Conservation (phyloP, 2,888 invertebrate genomes). For the Drosophila buzzatii region DNA sequence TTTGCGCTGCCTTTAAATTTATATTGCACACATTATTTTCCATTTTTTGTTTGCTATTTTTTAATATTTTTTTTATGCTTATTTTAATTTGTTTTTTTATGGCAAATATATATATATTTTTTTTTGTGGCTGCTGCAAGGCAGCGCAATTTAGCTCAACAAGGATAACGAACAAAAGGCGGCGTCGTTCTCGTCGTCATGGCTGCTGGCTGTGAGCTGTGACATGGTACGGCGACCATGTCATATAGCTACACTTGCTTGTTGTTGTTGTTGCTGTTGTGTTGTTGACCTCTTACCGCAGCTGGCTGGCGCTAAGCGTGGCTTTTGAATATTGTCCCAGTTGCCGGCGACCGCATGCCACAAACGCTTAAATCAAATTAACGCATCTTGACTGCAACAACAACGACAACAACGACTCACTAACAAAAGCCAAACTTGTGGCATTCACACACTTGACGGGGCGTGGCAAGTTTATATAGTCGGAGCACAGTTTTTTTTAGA, state of each 20-base stretch:
- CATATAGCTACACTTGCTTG: constrained; percentile 36
- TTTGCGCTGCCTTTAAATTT: constrained; percentile 43
- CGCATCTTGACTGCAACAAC: constrained; percentile 61
- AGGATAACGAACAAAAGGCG: constrained; percentile 54
- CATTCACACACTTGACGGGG: constrained; percentile 19
- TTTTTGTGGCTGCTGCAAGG: background rate
- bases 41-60: background rate
- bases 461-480: constrained; percentile 18
- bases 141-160: constrained; percentile 36
- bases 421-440: constrained; percentile 47
- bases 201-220: constrained; percentile 34
- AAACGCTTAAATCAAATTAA: constrained; percentile 76
- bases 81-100: constrained; percentile 19
- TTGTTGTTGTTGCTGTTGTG: constrained; percentile 12
- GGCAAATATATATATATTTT: background rate
- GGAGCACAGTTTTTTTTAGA: constrained; percentile 13
- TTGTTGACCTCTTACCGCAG: constrained; percentile 37
- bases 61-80: constrained; percentile 26
- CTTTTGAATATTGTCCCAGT: constrained; percentile 41
- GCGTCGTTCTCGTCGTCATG: constrained; percentile 33
- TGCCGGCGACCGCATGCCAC: constrained; percentile 58
- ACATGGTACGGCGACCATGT: constrained; percentile 60
- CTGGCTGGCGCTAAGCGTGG: constrained; percentile 34
- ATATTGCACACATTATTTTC: constrained; percentile 8
- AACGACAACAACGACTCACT: constrained; percentile 12